Base-by-base conservation (phyloP, 2,113 vertebrate genomes). In the Tachycineta bicolor region DNA sequence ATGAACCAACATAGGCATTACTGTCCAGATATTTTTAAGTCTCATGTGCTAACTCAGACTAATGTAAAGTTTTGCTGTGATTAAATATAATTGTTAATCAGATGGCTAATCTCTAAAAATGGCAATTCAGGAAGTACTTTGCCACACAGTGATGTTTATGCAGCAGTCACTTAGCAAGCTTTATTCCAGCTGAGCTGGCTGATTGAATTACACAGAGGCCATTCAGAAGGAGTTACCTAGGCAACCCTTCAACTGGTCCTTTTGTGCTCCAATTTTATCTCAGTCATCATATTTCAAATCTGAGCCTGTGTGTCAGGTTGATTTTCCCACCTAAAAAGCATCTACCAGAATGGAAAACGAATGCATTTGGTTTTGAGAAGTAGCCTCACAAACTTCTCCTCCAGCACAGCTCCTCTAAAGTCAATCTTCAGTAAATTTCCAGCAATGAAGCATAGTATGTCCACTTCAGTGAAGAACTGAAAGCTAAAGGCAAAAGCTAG, bases 191-290 rank as follows among this genome's bases (percentile, higher is more conserved):
- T 89, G 86, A 91, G 41, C 58, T 68, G 1, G 12, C 77, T 96
- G 69, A 73, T 87, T 90, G 68, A 67, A 79, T 87, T 94, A 89
- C 49, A 83, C 15, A 26, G 34, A 76, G 56, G 44, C 55, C 60
- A 90, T 75, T 96, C 69, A 76, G 83, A 70, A 90, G 31, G 76
- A 89, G 93, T 95, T 93, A 91, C 96, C 90, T 83, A 91, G 82
- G 71, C 59, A 96, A 94, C 93, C 47, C 56, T 85, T 94, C 60
- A 80, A 10, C 25, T 73, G 67, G 25, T 84, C 67, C 52, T 87
- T 93, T 89, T 84, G 37, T 62, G 62, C 31, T 88, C 78, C 59
- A 39, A 74, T 91, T 91, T 93, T 80, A 80, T 63, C 26, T 88
- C 75, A 50, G 24, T 74, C 8, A 5, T 93, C 70, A 17, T 47